Conservation (phyloP, 92 coral and sea anemone genomes). For the Phenganax stokvisi region DNA sequence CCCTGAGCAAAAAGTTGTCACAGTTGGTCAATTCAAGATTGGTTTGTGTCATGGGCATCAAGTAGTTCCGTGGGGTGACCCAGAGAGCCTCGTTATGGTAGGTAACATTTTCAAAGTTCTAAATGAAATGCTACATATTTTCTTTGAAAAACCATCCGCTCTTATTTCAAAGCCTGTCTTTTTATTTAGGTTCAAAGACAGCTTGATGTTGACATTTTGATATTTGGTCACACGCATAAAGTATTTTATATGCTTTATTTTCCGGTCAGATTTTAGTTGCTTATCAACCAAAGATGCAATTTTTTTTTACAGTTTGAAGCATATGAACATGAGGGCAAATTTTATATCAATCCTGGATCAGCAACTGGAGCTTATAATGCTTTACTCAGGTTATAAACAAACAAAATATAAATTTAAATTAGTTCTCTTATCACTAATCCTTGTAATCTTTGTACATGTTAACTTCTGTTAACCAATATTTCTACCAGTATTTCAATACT, state of each 20-base stretch:
- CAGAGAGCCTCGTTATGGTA: constrained; percentile 95
- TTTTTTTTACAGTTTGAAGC: constrained; percentile 70
- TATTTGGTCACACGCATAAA: constrained; percentile 96
- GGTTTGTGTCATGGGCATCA: constrained; percentile 99
- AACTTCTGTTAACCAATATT: not conserved
- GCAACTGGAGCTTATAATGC: constrained; percentile 98
- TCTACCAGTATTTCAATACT: not conserved
- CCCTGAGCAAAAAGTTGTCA: constrained; percentile 97
- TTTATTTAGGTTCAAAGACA: constrained; percentile 79
- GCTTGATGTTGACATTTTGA: constrained; percentile 91
- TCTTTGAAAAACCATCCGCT: too few species aligned
- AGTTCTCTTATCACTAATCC: too few species aligned
- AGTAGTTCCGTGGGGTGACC: constrained; percentile 99
- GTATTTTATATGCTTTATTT: constrained; percentile 5
- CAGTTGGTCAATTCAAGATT: constrained; percentile 96
- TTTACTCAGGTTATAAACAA: constrained; percentile 64
- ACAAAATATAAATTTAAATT: not conserved
- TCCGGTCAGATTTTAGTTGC: not conserved
- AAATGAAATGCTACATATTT: too few species aligned
- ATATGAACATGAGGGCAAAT: constrained; percentile 96
- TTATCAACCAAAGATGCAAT: not conserved
- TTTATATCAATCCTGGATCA: constrained; percentile 95
- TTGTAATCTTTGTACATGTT: not conserved
- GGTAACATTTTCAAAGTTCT: not conserved
- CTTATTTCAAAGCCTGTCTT: too few species aligned